Evolutionary conservation across 2,888 invertebrate species (phyloP).

Genomic region (Drosophila niveifrons): DNA sequence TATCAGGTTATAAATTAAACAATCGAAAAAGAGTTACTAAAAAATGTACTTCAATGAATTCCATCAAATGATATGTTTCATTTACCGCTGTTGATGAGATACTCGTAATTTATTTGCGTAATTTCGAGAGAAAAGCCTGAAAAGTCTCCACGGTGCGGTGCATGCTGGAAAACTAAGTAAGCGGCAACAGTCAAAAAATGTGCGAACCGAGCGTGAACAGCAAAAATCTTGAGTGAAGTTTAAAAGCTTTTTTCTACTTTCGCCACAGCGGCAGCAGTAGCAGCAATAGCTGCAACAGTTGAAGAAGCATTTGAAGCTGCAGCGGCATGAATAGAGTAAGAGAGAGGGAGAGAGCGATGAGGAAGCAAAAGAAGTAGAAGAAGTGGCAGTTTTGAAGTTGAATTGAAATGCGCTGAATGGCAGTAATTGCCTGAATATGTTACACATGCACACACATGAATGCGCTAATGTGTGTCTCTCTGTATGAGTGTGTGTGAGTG

Average conservation of each 20-base stretch:
- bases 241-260: conserved; percentile 77
- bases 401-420: conserved; percentile 80
- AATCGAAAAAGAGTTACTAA: no score
- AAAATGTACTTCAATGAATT: no score
- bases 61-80: no score
- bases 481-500: conserved; percentile 1
- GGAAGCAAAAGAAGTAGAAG: conserved; percentile 12
- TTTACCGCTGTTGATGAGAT: not conserved
- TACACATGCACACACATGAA: conserved; percentile 73
- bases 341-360: not conserved
- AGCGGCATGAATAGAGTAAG: not conserved
- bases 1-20: no score
- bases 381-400: conserved; percentile 75
- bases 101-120: not conserved
- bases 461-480: conserved; percentile 58
- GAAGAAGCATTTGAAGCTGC: not conserved
- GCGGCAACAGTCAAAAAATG: conserved; percentile 76
- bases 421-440: conserved; percentile 80
- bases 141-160: conserved; percentile 34
- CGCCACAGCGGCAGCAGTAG: conserved; percentile 35
- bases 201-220: conserved; percentile 76
- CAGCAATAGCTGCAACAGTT: not conserved
- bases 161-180: conserved; percentile 33
- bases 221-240: conserved; percentile 80
- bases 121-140: not conserved